phyloP scores from a whole-genome alignment of 2,888 invertebrate genomes.

The Alentia gelatinosa region DNA sequence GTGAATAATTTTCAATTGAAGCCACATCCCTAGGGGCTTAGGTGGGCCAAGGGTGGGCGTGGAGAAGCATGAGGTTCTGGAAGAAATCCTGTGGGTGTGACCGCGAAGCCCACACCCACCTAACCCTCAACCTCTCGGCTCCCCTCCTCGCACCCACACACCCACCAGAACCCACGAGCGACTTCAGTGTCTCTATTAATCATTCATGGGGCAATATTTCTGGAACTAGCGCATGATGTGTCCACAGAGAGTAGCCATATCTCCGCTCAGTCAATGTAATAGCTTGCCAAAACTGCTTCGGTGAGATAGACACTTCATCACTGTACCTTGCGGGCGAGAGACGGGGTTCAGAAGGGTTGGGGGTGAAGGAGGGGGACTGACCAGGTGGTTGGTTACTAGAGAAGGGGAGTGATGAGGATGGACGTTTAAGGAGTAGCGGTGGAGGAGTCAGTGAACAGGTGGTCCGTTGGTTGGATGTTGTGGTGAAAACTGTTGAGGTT shows the following conservation, averaged over 20 bases:
- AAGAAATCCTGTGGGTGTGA: background rate
- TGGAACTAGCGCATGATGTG: constrained; percentile 34
- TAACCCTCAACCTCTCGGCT: background rate
- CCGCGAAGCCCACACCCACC: background rate
- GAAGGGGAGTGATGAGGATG: background rate
- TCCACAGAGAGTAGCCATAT: constrained; percentile 12
- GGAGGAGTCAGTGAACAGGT: too few relatives aligned
- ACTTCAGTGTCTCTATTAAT: constrained; percentile 33
- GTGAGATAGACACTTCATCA: constrained; percentile 36
- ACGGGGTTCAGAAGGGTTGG: background rate
- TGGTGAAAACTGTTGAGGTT: too few relatives aligned
- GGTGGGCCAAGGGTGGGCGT: background rate
- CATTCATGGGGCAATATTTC: constrained; percentile 45
- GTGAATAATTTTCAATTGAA: constrained; percentile 47
- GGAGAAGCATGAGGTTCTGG: background rate
- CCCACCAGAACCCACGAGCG: too few relatives aligned
- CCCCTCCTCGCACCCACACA: background rate
- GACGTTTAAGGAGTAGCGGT: too few relatives aligned
- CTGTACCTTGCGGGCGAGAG: background rate
- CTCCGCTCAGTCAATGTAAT: background rate
- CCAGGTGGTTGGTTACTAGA: background rate
- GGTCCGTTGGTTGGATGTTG: too few relatives aligned
- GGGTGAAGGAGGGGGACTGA: background rate
- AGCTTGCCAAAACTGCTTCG: constrained; percentile 16
- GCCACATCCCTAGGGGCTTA: background rate